phyloP scores from a whole-genome alignment of 2,888 invertebrate genomes.

The Caenorhabditis afra region DNA sequence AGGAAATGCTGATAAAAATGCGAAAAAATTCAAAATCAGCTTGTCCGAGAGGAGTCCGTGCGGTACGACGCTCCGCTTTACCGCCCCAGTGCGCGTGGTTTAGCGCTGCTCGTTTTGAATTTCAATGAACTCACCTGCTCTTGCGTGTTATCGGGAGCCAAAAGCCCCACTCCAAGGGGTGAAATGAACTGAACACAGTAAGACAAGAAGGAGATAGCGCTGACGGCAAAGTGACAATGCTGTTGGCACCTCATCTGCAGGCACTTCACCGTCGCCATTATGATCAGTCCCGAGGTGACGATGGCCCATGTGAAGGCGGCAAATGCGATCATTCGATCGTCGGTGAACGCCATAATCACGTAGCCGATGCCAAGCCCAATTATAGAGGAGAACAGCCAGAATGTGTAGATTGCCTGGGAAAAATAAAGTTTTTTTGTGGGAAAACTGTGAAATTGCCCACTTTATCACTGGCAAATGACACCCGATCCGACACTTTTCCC shows the following conservation, averaged over 20 bases:
- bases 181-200: slow-evolving; percentile 58
- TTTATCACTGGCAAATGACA: slow-evolving; percentile 54
- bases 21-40: no score
- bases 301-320: slow-evolving; percentile 67
- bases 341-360: slow-evolving; percentile 62
- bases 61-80: no score
- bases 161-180: slow-evolving; percentile 58
- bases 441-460: no score
- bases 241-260: slow-evolving; percentile 67
- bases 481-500: slow-evolving; percentile 60
- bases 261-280: slow-evolving; percentile 68
- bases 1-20: neutral
- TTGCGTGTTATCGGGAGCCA: slow-evolving; percentile 60
- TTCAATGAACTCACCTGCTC: slow-evolving; percentile 62
- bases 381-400: slow-evolving; percentile 51
- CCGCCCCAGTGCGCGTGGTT: no score
- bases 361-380: slow-evolving; percentile 64
- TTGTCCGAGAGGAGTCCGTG: no score
- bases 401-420: slow-evolving; percentile 47
- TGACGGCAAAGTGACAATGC: slow-evolving; percentile 66
- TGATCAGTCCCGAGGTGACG: slow-evolving; percentile 66
- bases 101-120: no score
- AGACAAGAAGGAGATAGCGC: slow-evolving; percentile 45
- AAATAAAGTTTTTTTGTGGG: no score
- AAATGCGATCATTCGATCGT: slow-evolving; percentile 55